A percentile compares a stretch with the other conserved stretches of the same genome.
phyloP scores from a whole-genome alignment of 1,140 invertebrate species.

The Zaprionus davidi region DNA sequence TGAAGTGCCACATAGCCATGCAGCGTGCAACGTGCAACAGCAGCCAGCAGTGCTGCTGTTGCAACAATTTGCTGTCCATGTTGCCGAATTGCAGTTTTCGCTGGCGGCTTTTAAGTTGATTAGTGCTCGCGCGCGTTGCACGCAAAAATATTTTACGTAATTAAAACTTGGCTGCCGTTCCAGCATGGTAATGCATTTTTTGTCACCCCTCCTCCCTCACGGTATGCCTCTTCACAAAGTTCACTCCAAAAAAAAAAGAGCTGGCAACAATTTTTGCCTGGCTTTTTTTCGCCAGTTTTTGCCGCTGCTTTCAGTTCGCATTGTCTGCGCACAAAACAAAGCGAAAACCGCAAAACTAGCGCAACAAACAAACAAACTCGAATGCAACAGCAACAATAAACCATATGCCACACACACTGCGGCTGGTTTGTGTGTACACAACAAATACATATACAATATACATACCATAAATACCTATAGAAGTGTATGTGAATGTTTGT shows the following conservation, averaged over 20 bases:
- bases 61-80: conserved; percentile 51
- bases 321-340: conserved; percentile 72
- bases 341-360: conserved; percentile 71
- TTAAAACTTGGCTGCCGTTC: conserved; percentile 70
- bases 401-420: conserved; percentile 69
- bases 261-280: conserved; percentile 43
- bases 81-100: conserved; percentile 68
- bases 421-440: conserved; percentile 48
- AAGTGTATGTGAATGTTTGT: conserved; percentile 10
- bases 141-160: conserved; percentile 81
- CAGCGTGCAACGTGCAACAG: conserved; percentile 40
- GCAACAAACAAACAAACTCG: conserved; percentile 63
- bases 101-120: conserved; percentile 73
- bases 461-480: neutral
- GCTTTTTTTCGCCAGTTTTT: conserved; percentile 21
- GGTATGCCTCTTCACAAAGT: neutral
- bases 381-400: conserved; percentile 21
- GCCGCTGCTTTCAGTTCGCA: conserved; percentile 34
- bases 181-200: conserved; percentile 45
- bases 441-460: conserved; percentile 44
- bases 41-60: conserved; percentile 9
- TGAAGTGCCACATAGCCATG: conserved; percentile 35
- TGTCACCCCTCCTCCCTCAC: neutral
- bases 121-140: conserved; percentile 55
- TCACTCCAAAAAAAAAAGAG: conserved; percentile 26